Evolutionary conservation across 2,113 vertebrate genomes (phyloP).

Genomic region (Rhea americana): DNA sequence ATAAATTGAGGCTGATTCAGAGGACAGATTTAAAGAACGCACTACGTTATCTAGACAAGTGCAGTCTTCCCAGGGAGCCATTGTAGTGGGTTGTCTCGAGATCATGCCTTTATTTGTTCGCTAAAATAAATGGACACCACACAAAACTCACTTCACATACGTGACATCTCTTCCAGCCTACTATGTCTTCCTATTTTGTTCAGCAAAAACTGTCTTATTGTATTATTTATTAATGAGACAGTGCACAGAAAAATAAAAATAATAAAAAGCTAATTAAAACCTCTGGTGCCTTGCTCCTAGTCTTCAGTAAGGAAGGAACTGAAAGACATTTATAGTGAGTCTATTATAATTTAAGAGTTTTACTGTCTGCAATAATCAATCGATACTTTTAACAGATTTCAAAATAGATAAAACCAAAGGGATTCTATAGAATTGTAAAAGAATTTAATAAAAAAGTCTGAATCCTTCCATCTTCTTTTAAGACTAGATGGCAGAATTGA

Average conservation of each 20-base stretch:
- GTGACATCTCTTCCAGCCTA: not conserved
- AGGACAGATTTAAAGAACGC: slow-evolving; percentile 59
- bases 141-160: slow-evolving; percentile 3
- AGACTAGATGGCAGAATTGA: slow-evolving; percentile 4
- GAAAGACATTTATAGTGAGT: slow-evolving; percentile 10
- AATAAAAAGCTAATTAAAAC: slow-evolving; percentile 39
- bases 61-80: slow-evolving; percentile 55
- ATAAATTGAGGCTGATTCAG: slow-evolving; percentile 44
- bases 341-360: not conserved
- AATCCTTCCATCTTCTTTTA: not conserved
- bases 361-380: not conserved
- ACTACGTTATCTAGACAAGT: slow-evolving; percentile 61
- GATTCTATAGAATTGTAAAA: slow-evolving; percentile 18
- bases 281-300: not conserved
- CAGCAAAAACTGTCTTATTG: not conserved
- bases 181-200: not conserved
- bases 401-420: slow-evolving; percentile 15
- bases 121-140: slow-evolving; percentile 46
- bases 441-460: slow-evolving; percentile 37
- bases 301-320: not conserved
- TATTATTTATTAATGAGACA: not conserved
- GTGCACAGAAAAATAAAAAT: not conserved
- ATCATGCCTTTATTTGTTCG: slow-evolving; percentile 42
- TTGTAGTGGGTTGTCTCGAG: slow-evolving; percentile 23
- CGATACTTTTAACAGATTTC: slow-evolving; percentile 4